Percentiles rank a stretch among this genome's conserved stretches.
These are phyloP conservation scores for Aldabrachelys gigantea DNA, from an alignment of 2,113 vertebrate species.

Conservation along the genomic window DNA sequence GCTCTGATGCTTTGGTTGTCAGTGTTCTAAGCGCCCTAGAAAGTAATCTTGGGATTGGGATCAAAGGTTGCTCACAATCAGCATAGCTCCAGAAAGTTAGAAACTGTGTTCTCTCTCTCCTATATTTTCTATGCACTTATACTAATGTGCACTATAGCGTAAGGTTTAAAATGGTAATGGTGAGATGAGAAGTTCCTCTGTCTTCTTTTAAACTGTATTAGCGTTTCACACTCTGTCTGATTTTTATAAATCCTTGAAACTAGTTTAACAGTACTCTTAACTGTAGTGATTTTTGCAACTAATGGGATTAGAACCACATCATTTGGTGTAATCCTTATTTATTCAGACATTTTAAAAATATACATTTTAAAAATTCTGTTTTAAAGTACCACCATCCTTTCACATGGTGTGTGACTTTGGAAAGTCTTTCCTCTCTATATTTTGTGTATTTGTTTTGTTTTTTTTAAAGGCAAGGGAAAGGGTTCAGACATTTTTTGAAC, in stretches of 20 bases:
- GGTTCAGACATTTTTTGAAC: constrained; percentile 64
- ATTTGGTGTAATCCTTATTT: not conserved
- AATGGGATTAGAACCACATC: not conserved
- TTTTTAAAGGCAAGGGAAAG: not conserved
- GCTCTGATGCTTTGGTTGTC: not conserved
- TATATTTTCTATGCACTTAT: rapidly evolving
- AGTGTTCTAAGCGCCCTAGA: not conserved
- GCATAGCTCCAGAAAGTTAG: not conserved
- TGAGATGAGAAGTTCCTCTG: not conserved
- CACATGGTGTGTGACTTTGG: rapidly evolving
- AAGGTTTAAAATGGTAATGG: not conserved
- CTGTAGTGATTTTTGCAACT: not conserved
- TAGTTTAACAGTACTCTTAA: not conserved
- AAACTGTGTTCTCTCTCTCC: not conserved
- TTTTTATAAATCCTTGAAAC: not conserved
- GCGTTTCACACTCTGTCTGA: rapidly evolving
- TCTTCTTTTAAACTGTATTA: not conserved
- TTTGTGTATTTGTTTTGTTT: not conserved
- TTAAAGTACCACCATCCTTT: not conserved
- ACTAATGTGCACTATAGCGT: not conserved
- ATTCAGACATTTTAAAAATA: not conserved
- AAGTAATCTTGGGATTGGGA: not conserved
- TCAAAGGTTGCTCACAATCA: not conserved
- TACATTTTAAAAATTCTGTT: not conserved
- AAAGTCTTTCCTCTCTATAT: not conserved